Evolutionary conservation across 2,113 vertebrate species (phyloP), one percentile per base, ranked within the genome.

Genomic region (Dendropsophus ebraccatus): DNA sequence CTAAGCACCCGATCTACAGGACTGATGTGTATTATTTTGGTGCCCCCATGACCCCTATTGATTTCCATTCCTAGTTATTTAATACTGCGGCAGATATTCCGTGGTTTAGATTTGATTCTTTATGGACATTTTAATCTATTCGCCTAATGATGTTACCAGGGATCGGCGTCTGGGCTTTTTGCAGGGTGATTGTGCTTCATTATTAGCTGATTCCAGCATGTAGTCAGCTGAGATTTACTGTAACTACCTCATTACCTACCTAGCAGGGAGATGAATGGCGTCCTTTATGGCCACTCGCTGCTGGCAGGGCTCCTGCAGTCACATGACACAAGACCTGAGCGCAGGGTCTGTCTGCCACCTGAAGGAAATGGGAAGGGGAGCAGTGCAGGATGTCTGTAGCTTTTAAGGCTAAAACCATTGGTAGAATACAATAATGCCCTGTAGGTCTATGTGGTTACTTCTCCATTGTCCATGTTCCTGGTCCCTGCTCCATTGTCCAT

Each of bases 111-210:
- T 32, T 32, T 32, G 28, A 35, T 69, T 69, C 17, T 35, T 69
- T 69, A 65, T 69, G 65, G 65, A 16, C 28, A 69, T 69, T 69
- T 69, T 69, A 69, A 69, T 69, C 23, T 25, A 60, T 60, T 25
- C 10, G 1, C 58, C 58, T 60, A 60, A 60, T 25, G 0, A 17
- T 35, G 25, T 30, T 65, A 30, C 1, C 1, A 65, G 60, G 65
- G 19, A 8, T 11, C 23, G 8, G 65, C 8, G 30, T 30, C 65
- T 35, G 1, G 65, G 14, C 16, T 69, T 60, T 69, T 19, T 35
- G 25, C 65, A 35, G 65, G n/a, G n/a, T 8, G 28, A 69, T 35
- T 32, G 28, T 30, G 19, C 16, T 69, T 69, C 16, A 7, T 25
- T 35, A 32, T 32, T 32, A 69, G 65, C 65, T 69, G 60, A 65